Base-by-base conservation (phyloP, 2,797 vertebrate genomes). In the Benthosema pterotum region DNA sequence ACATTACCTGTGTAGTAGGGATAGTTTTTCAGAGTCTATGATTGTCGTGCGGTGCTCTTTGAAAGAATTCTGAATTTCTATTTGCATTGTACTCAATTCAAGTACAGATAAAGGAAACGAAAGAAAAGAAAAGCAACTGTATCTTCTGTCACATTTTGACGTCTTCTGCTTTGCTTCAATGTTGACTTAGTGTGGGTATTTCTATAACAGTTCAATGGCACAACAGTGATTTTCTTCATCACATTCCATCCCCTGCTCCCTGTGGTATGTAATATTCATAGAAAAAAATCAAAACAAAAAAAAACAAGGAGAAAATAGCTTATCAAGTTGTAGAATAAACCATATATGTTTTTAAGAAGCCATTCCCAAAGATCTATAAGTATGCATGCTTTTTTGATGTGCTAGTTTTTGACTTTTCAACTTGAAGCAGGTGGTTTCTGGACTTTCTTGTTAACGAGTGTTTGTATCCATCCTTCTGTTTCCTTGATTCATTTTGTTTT, bases 301-400 rank as follows among this genome's bases (percentile, higher is more conserved):
- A 80, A 78, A 76, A 57, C 60, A 80, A 82, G 85, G 65, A 85
- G 76, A 87, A 88, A 82, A 82, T 82, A 84, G 83, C 79, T 84
- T 81, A 80, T 84, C 63, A 78, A 86, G 82, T 83, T 84, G 70
- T 88, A 92, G 89, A 91, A 91, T 92, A 90, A 91, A 92, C 82
- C 79, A 80, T 85, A 83, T 87, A 87, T 82, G 80, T 87, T 87
- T 32, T 87, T 76, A 67, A 78, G 80, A 90, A 79, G 84, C 74
- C 75, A 89, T 83, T 84, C 66, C 89, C 86, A 88, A 88, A 91
- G 81, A 91, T 71, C 71, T 90, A 85, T 89, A 38, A 38, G 32
- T 38, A 85, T 84, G 89, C 91, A 91, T 93, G 91, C 88, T 85
- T 74, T 87, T 83, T 62, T 53, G 45, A 57, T 60, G 11, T 65